Evolutionary conservation across 2,888 invertebrate species (phyloP).

Genomic region (Plebejus melissa): DNA sequence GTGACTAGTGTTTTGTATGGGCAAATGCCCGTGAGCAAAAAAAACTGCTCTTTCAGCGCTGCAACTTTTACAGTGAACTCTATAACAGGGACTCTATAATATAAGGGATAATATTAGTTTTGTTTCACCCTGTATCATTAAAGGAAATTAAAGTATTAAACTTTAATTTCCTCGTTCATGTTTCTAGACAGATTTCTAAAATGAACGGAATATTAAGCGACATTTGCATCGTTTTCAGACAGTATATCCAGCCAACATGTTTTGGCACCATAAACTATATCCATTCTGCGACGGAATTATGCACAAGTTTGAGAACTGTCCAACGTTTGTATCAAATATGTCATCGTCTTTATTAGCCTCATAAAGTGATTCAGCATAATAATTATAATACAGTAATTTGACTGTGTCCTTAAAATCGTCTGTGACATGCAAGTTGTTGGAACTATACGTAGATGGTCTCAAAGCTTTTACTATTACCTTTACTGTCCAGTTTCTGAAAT

Average conservation of each 20-base stretch:
- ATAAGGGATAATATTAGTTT: too few relatives aligned
- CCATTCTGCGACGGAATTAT: slow-evolving; percentile 19
- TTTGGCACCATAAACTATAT: slow-evolving; percentile 21
- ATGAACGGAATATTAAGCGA: background rate
- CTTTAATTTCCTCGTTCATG: background rate
- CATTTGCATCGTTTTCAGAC: slow-evolving; percentile 21
- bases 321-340: slow-evolving; percentile 20
- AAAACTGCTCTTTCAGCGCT: too few relatives aligned
- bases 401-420: too few relatives aligned
- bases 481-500: too few relatives aligned
- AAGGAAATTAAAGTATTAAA: background rate
- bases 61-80: too few relatives aligned
- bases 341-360: slow-evolving; percentile 2
- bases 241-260: slow-evolving; percentile 24
- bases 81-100: too few relatives aligned
- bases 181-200: background rate
- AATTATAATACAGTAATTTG: background rate
- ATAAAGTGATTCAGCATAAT: background rate
- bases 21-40: too few relatives aligned
- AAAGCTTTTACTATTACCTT: too few relatives aligned
- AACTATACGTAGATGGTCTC: too few relatives aligned
- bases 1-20: too few relatives aligned
- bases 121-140: too few relatives aligned
- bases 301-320: slow-evolving; percentile 19
- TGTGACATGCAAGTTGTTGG: too few relatives aligned